These are phyloP conservation scores for Miichthys miiuy DNA, from an alignment of 2,797 vertebrate genomes.

Conservation along the genomic window DNA sequence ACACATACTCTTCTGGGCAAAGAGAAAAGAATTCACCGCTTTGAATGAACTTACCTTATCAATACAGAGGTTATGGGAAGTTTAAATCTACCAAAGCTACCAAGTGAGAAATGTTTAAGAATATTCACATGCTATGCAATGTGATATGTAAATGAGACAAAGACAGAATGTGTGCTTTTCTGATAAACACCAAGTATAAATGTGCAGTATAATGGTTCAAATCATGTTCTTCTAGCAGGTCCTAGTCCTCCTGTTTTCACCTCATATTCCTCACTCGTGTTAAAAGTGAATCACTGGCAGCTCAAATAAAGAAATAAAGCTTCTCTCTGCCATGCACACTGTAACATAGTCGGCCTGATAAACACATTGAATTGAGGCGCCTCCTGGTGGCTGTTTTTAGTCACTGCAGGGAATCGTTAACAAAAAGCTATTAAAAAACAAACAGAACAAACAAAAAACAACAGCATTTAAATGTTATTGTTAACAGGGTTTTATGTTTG, in stretches of 20 bases:
- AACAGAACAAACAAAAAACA: no score
- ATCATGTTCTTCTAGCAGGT: neutral
- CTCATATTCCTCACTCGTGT: neutral
- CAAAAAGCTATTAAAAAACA: neutral
- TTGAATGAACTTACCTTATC: neutral
- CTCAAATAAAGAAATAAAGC: neutral
- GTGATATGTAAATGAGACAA: neutral
- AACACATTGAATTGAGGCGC: conserved; percentile 52
- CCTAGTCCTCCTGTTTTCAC: neutral
- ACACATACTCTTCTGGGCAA: neutral
- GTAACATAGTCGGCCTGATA: neutral
- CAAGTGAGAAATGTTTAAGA: neutral
- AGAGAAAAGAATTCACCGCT: neutral
- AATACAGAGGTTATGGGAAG: conserved; percentile 1
- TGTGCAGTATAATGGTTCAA: neutral
- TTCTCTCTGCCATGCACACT: neutral
- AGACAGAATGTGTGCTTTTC: neutral
- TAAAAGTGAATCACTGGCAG: neutral
- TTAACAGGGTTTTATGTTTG: neutral
- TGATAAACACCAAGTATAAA: neutral
- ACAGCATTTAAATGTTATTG: conserved; percentile 8
- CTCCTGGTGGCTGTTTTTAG: conserved; percentile 59
- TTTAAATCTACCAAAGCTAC: neutral
- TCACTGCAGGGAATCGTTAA: conserved; percentile 23
- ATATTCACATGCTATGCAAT: neutral